Evolutionary conservation across 2,113 vertebrate genomes (phyloP).

Genomic region (Gasterosteus aculeatus): DNA sequence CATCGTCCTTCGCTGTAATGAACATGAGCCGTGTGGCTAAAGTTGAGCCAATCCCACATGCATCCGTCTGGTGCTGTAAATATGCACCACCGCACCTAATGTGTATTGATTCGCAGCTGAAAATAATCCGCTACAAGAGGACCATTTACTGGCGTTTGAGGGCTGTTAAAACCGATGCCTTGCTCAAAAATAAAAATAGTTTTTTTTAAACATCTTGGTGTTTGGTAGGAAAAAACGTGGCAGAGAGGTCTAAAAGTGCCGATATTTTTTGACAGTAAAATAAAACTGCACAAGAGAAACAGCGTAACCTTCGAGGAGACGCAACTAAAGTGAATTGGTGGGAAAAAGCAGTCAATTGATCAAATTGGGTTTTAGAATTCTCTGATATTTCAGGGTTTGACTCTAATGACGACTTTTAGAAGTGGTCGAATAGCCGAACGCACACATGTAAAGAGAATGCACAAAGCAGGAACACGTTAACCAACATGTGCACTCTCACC

Average conservation of each 20-base stretch:
- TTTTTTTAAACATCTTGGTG: neutral
- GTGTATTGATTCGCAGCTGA: conserved; percentile 7
- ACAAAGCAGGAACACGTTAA: conserved; percentile 5
- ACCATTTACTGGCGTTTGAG: neutral
- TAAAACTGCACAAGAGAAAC: neutral
- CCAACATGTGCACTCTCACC: neutral
- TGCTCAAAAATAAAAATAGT: neutral
- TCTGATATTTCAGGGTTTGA: neutral
- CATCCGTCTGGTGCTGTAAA: neutral
- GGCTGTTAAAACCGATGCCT: neutral
- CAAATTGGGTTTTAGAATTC: neutral
- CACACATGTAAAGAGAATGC: neutral
- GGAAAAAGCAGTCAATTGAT: neutral
- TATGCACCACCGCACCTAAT: conserved; percentile 1
- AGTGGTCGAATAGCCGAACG: neutral
- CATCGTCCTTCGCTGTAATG: conserved; percentile 3
- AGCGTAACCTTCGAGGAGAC: neutral
- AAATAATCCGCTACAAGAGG: conserved; percentile 22
- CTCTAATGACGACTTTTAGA: neutral
- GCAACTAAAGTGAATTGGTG: neutral
- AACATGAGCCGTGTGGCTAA: conserved; percentile 17
- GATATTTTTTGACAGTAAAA: neutral
- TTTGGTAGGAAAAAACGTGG: neutral
- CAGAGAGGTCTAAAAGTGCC: conserved; percentile 1
- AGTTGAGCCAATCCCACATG: conserved; percentile 12